A percentile compares a stretch with the other conserved stretches of the same genome.
Evolutionary conservation across 2,888 invertebrate species (phyloP).

Genomic region (Eueremaeus valkanovi): DNA sequence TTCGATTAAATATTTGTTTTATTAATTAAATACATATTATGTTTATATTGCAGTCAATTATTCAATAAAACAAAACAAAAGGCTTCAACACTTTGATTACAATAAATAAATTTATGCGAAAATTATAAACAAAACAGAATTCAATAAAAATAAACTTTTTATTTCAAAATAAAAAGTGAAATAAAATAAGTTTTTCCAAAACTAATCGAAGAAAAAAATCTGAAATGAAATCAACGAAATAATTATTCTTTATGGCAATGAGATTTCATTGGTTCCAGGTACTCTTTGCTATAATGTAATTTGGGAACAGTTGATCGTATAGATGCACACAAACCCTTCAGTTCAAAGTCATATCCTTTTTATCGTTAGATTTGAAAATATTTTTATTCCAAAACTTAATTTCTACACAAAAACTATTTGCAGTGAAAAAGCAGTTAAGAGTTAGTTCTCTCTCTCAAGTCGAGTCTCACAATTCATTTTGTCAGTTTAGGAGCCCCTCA

Average conservation of each 20-base stretch:
- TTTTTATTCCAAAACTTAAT: background rate
- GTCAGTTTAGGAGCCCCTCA: conserved; percentile 16
- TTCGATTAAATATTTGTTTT: conserved; percentile 30
- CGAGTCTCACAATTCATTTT: conserved; percentile 28
- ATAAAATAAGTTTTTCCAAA: background rate
- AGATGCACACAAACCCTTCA: background rate
- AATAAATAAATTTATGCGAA: background rate
- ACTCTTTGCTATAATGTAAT: background rate
- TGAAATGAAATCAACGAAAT: background rate
- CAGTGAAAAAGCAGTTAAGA: background rate
- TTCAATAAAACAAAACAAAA: background rate
- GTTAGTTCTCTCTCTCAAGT: background rate
- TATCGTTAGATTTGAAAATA: background rate
- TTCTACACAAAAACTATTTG: background rate
- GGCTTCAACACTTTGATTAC: background rate
- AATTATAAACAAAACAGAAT: no score
- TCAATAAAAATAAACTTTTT: no score
- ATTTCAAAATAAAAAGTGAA: background rate
- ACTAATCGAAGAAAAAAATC: background rate
- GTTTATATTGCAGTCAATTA: background rate
- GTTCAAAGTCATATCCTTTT: background rate
- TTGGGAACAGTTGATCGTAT: background rate
- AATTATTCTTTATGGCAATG: no score
- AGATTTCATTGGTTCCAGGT: background rate
- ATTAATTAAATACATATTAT: conserved; percentile 28